Base-by-base conservation (phyloP, 2,113 vertebrate species). In the Mesitornis unicolor region DNA sequence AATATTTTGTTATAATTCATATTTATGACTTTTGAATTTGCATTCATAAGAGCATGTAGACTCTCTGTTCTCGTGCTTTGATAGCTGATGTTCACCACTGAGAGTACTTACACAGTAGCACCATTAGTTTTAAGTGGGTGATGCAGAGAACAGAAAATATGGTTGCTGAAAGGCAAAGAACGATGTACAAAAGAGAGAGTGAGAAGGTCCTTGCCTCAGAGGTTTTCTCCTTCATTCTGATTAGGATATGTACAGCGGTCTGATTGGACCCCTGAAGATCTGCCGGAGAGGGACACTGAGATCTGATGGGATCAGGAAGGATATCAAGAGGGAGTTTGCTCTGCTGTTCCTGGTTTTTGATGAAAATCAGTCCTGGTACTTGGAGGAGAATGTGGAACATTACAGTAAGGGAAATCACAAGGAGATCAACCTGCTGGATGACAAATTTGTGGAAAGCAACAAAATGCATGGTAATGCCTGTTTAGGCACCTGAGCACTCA, bases 331-430 rank as follows among this genome's bases (percentile, higher is more conserved):
- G n/a, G 98, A 98, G 87, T 98, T 98, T 95, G 98, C 97, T n/a
- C 97, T 98, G 6, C 95, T 98, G 28, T 98, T 98, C 95, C 94
- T 98, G 92, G 95, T 98, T 61, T 98, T 98, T 96, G 98, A 98
- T 97, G 98, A 98, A 81, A 98, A 98, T 68, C 93, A 97, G 38
- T 98, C 98, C 70, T 98, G 98, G 98, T 98, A 98, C 95, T 93
- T 98, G 84, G 93, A 98, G 48, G 98, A 98, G 56, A 98, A 98
- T 20, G 84, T 98, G 81, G 42, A 96, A 71, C 86, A 0, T 19
- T 96, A 97, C 69, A 89, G 94, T 16, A 63, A 85, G 25, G 88
- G 91, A 43, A 71, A 90, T 21, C 29, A 26, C 54, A 60, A 35
- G 57, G 71, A 17, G 33, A 54, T 95, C 63, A 63, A 93, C 68